Evolutionary conservation across 2,797 vertebrate species (phyloP), one percentile per base, ranked within the genome.

Genomic region (Sebastes nivosus): DNA sequence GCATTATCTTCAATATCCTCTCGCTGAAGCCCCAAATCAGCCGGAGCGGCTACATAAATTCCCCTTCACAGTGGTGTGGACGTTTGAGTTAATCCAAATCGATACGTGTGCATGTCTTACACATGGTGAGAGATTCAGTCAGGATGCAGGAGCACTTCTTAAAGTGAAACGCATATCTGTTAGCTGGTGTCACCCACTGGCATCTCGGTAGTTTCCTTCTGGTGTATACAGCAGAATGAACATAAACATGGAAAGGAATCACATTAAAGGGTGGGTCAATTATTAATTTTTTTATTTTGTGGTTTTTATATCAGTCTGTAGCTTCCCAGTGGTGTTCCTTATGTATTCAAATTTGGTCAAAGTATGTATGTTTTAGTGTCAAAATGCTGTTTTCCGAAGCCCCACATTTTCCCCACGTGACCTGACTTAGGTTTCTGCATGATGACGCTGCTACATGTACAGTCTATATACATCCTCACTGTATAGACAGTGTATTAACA

Each of bases 1-100:
- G 34, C 69, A 68, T 75, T 77, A 70, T 89, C 69, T 80, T 78
- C 65, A 77, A 14, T 61, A 75, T 88, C 50, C 57, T 77, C 77
- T 58, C 75, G 79, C 27, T 65, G 29, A 75, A 72, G 55, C 46
- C 34, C 58, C 46, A 85, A 75, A 78, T 80, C 38, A 61, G 58
- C 50, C 68, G 27, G n/a, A 55, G 69, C 13, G 30, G 65, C 58
- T 25, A 58, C 54, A 72, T 75, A 63, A 55, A 86, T 75, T 74
- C 57, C 52, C 60, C 61, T 79, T 58, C 75, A 72, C 60, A 24
- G 18, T 22, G 2, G 30, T 65, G 50, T 58, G 50, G 67, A 60
- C 68, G 22, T 76, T 67, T 42, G 42, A 14, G 60, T 81, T 74
- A 68, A 76, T 75, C 22, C 38, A 81, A 75, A 84, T 85, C 64